Evolutionary conservation across 2,797 vertebrate genomes (phyloP), one percentile per base, ranked within the genome.

Genomic region (Psittacula derbiana): DNA sequence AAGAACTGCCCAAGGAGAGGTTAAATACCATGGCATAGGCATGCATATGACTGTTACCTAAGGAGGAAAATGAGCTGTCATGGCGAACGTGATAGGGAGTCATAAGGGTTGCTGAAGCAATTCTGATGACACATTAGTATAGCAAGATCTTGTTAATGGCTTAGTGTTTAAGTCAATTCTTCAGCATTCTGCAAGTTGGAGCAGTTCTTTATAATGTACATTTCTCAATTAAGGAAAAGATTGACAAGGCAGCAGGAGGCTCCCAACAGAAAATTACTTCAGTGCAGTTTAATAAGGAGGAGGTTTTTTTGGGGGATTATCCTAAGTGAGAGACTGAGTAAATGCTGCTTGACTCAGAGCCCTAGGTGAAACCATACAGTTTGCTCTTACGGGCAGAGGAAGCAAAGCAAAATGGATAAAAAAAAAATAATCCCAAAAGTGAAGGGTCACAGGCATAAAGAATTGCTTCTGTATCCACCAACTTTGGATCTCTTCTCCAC

Each of bases 141-240:
- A 80, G 53, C 80, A 94, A 86, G 75, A 62, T 78, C 88, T 93
- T 94, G 79, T 90, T 95, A 87, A 84, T 67, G 80, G 82, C 87
- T 96, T 93, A 76, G 71, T 41, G 64, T 82, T 95, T 92, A 90
- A 95, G 90, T 78, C 84, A 90, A 91, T 88, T 96, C 88, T 85
- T 89, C 38, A 87, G 81, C 85, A 76, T 88, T 92, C 64, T 93
- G 65, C 95, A 97, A 93, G 94, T 92, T 71, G 57, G 79, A 93
- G 43, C 95, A 93, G 75, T 92, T 94, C 91, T 67, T 28, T 38
- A 66, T 86, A 78, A 81, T 88, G 27, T 55, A 23, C 1, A 7
- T 93, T 96, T 96, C 95, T 96, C 86, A 88, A 79, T 92, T 79
- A 71, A 46, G 31, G 44, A 67, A 93, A 71, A 93, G 88, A 95